A percentile compares a stretch with the other conserved stretches of the same genome.
These are phyloP conservation scores for Phasia obesa DNA, from an alignment of 2,888 invertebrate genomes.

Conservation along the genomic window DNA sequence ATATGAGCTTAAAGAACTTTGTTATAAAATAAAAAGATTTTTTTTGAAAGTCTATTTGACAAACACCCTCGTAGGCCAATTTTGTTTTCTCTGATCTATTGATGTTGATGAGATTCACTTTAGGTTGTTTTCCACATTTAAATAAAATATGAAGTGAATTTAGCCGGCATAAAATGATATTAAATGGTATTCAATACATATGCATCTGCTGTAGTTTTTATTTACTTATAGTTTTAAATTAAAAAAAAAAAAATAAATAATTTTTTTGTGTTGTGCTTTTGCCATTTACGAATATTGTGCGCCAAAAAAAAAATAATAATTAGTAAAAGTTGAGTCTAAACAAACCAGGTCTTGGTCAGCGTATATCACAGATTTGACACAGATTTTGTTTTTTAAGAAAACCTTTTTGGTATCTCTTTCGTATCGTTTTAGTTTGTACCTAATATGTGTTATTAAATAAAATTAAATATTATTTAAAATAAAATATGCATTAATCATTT, in stretches of 20 bases:
- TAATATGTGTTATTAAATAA: slow-evolving; percentile 6
- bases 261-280: slow-evolving; percentile 18
- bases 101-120: slow-evolving; percentile 26
- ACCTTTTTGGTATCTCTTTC: slow-evolving; percentile 6
- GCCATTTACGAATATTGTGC: slow-evolving; percentile 15
- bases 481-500: too few species aligned
- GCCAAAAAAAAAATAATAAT: slow-evolving; percentile 47
- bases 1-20: too few species aligned
- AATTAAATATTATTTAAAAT: too few species aligned
- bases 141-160: slow-evolving; percentile 31
- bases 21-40: too few species aligned
- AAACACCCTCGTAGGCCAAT: slow-evolving; percentile 9
- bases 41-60: background rate
- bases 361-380: slow-evolving; percentile 45
- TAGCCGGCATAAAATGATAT: background rate
- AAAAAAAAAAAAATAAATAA: slow-evolving; percentile 1
- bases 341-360: slow-evolving; percentile 65
- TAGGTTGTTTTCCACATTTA: background rate
- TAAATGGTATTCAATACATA: background rate
- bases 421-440: slow-evolving; percentile 16
- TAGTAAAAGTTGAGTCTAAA: slow-evolving; percentile 32
- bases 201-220: background rate
- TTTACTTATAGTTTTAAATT: slow-evolving; percentile 4
- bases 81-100: background rate
- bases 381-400: slow-evolving; percentile 15